Percentiles rank a stretch among this genome's conserved stretches.
phyloP scores from a whole-genome alignment of 2,113 vertebrate genomes.

The Chaetops frenatus region DNA sequence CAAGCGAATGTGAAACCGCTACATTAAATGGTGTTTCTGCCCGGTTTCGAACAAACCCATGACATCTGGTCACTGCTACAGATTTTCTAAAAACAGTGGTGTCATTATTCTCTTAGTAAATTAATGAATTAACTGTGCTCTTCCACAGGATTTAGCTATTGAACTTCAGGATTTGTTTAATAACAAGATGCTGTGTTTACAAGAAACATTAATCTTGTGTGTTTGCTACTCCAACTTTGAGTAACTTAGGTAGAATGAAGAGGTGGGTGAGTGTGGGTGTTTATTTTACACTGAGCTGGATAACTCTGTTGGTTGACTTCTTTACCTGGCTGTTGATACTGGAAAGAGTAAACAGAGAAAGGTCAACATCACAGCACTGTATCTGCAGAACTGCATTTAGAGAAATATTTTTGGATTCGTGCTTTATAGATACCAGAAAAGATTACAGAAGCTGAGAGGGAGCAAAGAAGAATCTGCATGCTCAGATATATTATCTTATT shows the following conservation, averaged over 20 bases:
- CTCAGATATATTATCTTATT: neutral
- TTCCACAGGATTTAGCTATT: neutral
- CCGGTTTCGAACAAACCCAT: too few relatives aligned
- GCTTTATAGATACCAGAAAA: neutral
- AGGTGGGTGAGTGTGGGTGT: neutral
- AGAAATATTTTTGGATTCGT: neutral
- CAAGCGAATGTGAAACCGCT: too few relatives aligned
- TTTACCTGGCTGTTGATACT: neutral
- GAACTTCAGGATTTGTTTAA: neutral
- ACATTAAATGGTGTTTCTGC: too few relatives aligned
- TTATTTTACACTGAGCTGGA: neutral
- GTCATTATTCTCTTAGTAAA: neutral
- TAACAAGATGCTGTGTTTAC: neutral
- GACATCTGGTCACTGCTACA: neutral
- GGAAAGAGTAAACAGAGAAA: neutral
- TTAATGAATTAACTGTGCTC: neutral
- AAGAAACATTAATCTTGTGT: neutral
- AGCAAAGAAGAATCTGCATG: neutral
- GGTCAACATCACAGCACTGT: neutral
- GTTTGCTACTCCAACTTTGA: neutral
- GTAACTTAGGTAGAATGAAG: neutral
- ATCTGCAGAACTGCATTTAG: neutral
- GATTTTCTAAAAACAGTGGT: neutral
- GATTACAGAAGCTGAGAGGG: neutral
- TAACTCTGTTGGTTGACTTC: neutral